A percentile compares a stretch with the other conserved stretches of the same genome.
phyloP scores from a whole-genome alignment of 2,888 invertebrate genomes.

The Cryptus viduatorius region DNA sequence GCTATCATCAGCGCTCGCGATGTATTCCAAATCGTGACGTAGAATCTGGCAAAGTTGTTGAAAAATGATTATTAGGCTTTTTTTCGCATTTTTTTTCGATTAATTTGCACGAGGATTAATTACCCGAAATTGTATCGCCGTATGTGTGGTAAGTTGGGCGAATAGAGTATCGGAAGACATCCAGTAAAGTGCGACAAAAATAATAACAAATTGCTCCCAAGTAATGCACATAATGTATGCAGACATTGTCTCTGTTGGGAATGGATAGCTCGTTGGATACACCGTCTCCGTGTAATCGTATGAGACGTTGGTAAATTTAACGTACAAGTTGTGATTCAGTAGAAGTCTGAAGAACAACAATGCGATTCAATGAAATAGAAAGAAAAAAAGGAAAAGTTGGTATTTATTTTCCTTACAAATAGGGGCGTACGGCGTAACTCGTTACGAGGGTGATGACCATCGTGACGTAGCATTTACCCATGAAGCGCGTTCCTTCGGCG shows the following conservation, averaged over 20 bases:
- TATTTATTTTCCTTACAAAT: conserved; percentile 46
- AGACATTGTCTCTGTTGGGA: conserved; percentile 54
- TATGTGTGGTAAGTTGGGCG: conserved; percentile 67
- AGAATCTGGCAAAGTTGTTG: conserved; percentile 32
- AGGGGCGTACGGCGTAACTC: conserved; percentile 63
- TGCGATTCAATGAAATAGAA: not conserved
- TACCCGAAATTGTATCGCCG: conserved; percentile 67
- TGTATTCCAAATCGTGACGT: conserved; percentile 59
- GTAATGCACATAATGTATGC: conserved; percentile 63
- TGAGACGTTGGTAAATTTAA: conserved; percentile 46
- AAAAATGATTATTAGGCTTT: too few relatives aligned
- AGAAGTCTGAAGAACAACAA: conserved; percentile 47
- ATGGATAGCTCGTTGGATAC: conserved; percentile 64
- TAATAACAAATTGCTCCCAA: conserved; percentile 65
- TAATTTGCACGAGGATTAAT: conserved; percentile 7
- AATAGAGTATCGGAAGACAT: conserved; percentile 66
- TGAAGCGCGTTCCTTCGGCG: conserved; percentile 37
- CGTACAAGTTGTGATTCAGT: conserved; percentile 46
- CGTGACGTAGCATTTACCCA: conserved; percentile 58
- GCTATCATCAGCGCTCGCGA: conserved; percentile 25
- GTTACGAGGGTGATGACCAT: conserved; percentile 59
- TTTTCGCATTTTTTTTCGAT: too few relatives aligned
- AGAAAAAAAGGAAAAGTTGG: not conserved
- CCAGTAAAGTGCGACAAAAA: conserved; percentile 66
- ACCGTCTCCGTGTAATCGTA: conserved; percentile 65